These are phyloP conservation scores for Eolophus roseicapilla DNA, from an alignment of 2,113 vertebrate genomes.

Conservation along the genomic window DNA sequence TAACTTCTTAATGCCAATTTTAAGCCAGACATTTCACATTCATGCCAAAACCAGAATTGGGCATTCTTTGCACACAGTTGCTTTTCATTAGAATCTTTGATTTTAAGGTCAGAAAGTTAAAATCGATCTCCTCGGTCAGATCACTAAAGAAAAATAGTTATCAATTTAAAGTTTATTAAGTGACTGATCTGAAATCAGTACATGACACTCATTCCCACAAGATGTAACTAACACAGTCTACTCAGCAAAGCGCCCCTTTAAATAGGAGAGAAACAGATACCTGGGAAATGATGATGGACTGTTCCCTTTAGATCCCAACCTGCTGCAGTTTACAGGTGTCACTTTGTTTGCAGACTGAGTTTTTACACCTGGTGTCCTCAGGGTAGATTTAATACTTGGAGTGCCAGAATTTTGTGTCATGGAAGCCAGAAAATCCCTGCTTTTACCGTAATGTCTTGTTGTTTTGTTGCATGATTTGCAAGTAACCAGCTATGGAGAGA, in stretches of 20 bases:
- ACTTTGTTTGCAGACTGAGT: conserved; percentile 58
- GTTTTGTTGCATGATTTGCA: conserved; percentile 87
- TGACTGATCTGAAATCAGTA: not conserved
- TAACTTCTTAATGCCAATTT: not conserved
- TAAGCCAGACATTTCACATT: not conserved
- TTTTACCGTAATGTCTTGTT: conserved; percentile 78
- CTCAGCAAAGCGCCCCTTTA: not conserved
- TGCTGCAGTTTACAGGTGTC: conserved; percentile 19
- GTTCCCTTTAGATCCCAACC: conserved; percentile 60
- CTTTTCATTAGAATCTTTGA: not conserved
- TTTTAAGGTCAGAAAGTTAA: not conserved
- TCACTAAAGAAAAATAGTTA: not conserved
- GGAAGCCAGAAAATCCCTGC: conserved; percentile 74
- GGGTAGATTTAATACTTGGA: conserved; percentile 51
- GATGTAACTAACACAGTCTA: not conserved
- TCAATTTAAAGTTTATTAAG: not conserved
- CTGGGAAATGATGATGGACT: conserved; percentile 66
- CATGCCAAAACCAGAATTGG: not conserved
- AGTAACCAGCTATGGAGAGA: conserved; percentile 82
- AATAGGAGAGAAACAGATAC: conserved; percentile 48
- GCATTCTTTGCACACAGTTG: not conserved
- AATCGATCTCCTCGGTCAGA: not conserved
- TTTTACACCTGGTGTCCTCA: conserved; percentile 59
- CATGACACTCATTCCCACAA: not conserved
- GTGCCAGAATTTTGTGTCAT: conserved; percentile 53